A percentile compares a stretch with the other conserved stretches of the same genome.
Evolutionary conservation across 2,797 vertebrate genomes (phyloP).

Genomic region (Syngnathus rostellatus): DNA sequence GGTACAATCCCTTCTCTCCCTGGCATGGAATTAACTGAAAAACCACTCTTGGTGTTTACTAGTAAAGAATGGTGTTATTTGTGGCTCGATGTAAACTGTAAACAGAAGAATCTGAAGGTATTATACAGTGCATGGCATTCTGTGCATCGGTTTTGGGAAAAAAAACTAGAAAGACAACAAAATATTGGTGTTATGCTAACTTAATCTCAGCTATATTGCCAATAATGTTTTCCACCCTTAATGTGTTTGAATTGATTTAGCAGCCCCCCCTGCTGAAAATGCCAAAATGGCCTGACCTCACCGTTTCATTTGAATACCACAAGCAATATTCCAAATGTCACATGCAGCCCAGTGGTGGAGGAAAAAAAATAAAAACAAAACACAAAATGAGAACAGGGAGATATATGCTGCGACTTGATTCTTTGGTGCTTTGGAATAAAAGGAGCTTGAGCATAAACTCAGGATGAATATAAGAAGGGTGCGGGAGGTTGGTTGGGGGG

Average conservation of each 20-base stretch:
- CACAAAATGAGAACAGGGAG: background rate
- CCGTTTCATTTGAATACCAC: conserved; percentile 2
- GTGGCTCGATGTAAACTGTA: background rate
- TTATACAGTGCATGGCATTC: background rate
- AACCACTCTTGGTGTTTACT: background rate
- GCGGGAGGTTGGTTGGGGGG: background rate
- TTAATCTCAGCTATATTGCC: background rate
- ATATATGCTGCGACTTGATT: background rate
- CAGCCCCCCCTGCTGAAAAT: background rate
- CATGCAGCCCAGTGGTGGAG: background rate
- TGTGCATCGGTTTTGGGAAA: background rate
- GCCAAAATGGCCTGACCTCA: background rate
- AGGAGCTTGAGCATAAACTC: background rate
- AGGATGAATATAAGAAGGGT: background rate
- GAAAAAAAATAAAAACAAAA: background rate
- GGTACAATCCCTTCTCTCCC: background rate
- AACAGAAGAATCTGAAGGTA: background rate
- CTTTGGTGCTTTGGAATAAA: background rate
- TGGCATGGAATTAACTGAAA: background rate
- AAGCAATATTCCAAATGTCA: conserved; percentile 9
- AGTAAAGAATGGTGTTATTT: too few relatives aligned
- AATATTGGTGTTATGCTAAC: background rate
- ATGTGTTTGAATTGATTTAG: background rate
- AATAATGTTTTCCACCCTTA: background rate
- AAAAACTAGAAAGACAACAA: background rate